Conservation (phyloP, 2,797 vertebrate genomes). For the Lacerta agilis region DNA sequence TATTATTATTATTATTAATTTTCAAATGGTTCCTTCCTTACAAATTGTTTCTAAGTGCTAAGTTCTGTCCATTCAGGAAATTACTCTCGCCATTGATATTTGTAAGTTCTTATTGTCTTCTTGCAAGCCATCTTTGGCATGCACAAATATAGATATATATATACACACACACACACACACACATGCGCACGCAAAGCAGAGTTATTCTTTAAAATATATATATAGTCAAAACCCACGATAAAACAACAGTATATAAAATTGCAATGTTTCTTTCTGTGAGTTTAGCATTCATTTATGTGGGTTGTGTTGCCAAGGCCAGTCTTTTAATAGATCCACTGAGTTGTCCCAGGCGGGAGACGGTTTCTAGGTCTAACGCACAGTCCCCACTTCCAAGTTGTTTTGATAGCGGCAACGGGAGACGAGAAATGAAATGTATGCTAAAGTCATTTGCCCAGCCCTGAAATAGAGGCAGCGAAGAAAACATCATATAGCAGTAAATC, state of each 20-base stretch:
- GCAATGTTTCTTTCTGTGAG: background rate
- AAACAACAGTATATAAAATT: background rate
- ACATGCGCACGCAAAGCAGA: too few relatives aligned
- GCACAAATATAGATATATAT: too few relatives aligned
- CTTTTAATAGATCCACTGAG: slow-evolving; percentile 16
- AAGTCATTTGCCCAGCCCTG: slow-evolving; percentile 71
- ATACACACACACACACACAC: too few relatives aligned
- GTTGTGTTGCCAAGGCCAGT: slow-evolving; percentile 24
- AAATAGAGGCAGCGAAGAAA: slow-evolving; percentile 70
- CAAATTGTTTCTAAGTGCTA: background rate
- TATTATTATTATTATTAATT: too few relatives aligned
- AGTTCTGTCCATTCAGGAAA: background rate
- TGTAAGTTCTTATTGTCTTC: background rate
- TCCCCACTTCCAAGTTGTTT: slow-evolving; percentile 58
- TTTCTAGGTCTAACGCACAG: slow-evolving; percentile 27
- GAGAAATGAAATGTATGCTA: slow-evolving; percentile 64
- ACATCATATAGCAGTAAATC: slow-evolving; percentile 72
- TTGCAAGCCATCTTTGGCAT: background rate
- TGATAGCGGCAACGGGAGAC: slow-evolving; percentile 56
- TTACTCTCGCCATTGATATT: background rate
- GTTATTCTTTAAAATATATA: background rate
- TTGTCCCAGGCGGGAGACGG: background rate
- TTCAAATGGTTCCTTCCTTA: too few relatives aligned
- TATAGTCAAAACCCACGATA: slow-evolving; percentile 6
- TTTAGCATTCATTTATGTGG: background rate